These are phyloP conservation scores for Chionomys nivalis DNA, from an alignment of 2,113 vertebrate species.

Conservation along the genomic window DNA sequence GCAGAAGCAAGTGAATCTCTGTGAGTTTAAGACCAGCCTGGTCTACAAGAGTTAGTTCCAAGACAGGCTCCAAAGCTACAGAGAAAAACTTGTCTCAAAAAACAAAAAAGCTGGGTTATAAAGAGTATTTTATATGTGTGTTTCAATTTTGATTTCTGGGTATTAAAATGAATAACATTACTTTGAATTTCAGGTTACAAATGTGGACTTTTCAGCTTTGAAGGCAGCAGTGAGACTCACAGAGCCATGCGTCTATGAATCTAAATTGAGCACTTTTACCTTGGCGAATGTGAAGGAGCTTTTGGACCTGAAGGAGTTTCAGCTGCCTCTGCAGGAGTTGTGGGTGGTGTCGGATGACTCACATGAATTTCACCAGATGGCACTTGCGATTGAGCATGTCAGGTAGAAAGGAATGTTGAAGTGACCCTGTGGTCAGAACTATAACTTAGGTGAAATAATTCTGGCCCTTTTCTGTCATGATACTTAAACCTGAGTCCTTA, in stretches of 20 bases:
- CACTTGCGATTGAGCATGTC: slow-evolving; percentile 94
- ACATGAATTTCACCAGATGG: slow-evolving; percentile 93
- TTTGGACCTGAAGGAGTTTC: slow-evolving; percentile 89
- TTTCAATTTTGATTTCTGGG: neutral
- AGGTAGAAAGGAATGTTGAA: slow-evolving; percentile 86
- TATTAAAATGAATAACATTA: neutral
- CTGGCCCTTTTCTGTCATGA: neutral
- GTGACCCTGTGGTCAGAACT: neutral
- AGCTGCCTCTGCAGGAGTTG: slow-evolving; percentile 91
- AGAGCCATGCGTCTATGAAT: slow-evolving; percentile 89
- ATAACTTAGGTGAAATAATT: neutral
- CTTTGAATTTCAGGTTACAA: slow-evolving; percentile 86
- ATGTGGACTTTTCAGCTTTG: slow-evolving; percentile 88
- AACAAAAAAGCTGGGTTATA: neutral
- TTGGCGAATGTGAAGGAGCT: slow-evolving; percentile 88
- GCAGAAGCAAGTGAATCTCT: too few species aligned
- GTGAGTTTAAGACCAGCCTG: too few species aligned
- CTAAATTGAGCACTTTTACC: slow-evolving; percentile 87
- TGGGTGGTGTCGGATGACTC: slow-evolving; percentile 92
- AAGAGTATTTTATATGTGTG: neutral
- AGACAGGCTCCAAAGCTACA: too few species aligned
- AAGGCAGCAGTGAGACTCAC: slow-evolving; percentile 90
- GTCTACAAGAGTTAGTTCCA: too few species aligned
- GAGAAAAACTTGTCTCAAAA: too few species aligned
- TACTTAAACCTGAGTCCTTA: neutral